These are phyloP conservation scores for Xylota segnis DNA, from an alignment of 2,888 invertebrate genomes.

Conservation along the genomic window DNA sequence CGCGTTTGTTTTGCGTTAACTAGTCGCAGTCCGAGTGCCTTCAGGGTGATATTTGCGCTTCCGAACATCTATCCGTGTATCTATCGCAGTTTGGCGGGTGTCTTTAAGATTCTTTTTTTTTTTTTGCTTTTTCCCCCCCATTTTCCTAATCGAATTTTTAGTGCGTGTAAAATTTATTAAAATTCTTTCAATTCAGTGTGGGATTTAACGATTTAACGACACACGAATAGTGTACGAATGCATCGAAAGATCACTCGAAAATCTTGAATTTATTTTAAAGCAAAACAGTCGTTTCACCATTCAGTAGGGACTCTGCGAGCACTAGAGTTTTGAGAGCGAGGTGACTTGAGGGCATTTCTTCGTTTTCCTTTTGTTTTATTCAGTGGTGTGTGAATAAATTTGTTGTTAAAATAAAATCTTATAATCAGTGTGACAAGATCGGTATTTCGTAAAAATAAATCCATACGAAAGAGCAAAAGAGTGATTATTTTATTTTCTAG, in stretches of 20 bases:
- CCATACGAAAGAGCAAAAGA: constrained; percentile 19
- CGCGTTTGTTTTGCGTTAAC: constrained; percentile 43
- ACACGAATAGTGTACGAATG: neutral
- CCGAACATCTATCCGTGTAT: neutral
- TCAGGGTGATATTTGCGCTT: constrained; percentile 55
- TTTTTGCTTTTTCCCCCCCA: too few relatives aligned
- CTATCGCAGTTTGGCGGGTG: constrained; percentile 8
- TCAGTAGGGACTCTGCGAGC: neutral
- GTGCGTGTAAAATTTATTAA: constrained; percentile 5
- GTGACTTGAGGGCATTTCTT: constrained; percentile 33
- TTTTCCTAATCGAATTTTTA: neutral
- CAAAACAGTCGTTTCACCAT: neutral
- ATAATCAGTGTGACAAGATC: constrained; percentile 51
- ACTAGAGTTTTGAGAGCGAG: neutral
- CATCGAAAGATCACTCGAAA: neutral
- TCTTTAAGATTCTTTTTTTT: neutral
- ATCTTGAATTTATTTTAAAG: neutral
- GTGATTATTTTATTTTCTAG: constrained; percentile 41
- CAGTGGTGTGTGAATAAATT: constrained; percentile 47
- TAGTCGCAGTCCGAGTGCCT: constrained; percentile 58
- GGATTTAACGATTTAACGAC: too few relatives aligned
- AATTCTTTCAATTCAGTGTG: neutral
- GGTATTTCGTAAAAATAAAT: constrained; percentile 57
- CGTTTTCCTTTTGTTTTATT: constrained; percentile 59
- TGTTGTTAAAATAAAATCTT: constrained; percentile 40